Conservation (phyloP, 2,113 vertebrate genomes). For the Tricholaema leucomelas region DNA sequence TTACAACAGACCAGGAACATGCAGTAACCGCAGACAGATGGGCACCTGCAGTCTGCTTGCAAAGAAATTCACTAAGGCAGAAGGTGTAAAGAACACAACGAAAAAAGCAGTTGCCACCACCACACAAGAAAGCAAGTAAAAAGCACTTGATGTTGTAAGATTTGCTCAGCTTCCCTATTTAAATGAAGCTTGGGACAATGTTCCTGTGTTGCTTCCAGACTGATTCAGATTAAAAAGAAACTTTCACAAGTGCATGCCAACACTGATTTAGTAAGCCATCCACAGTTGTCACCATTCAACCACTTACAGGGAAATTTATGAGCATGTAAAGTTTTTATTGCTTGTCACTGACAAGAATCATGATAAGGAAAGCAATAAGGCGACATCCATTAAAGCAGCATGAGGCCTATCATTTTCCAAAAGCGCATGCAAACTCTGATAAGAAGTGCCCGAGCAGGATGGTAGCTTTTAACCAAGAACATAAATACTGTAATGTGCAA, state of each 20-base stretch:
- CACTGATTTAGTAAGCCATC: slow-evolving; percentile 52
- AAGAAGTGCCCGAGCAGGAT: neutral
- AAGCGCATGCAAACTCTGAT: neutral
- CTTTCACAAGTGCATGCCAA: slow-evolving; percentile 6
- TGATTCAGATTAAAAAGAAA: slow-evolving; percentile 7
- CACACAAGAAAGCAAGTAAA: neutral
- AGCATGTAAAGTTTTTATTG: slow-evolving; percentile 49
- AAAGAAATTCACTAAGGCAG: neutral
- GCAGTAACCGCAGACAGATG: neutral
- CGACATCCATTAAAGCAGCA: slow-evolving; percentile 20
- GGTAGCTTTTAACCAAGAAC: neutral
- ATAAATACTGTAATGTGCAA: neutral
- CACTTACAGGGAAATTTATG: slow-evolving; percentile 60
- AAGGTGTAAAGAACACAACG: neutral
- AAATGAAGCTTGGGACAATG: neutral
- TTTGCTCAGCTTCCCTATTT: neutral
- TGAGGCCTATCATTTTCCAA: neutral
- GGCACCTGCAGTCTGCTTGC: neutral
- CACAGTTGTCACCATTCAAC: slow-evolving; percentile 22
- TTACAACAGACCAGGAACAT: neutral
- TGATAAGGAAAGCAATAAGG: slow-evolving; percentile 49
- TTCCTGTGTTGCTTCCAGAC: neutral
- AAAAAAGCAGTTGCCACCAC: neutral
- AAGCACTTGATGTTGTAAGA: neutral
- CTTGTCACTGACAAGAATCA: slow-evolving; percentile 60